Evolutionary conservation across 2,888 invertebrate genomes (phyloP).

Genomic region (Epinotia nisella): DNA sequence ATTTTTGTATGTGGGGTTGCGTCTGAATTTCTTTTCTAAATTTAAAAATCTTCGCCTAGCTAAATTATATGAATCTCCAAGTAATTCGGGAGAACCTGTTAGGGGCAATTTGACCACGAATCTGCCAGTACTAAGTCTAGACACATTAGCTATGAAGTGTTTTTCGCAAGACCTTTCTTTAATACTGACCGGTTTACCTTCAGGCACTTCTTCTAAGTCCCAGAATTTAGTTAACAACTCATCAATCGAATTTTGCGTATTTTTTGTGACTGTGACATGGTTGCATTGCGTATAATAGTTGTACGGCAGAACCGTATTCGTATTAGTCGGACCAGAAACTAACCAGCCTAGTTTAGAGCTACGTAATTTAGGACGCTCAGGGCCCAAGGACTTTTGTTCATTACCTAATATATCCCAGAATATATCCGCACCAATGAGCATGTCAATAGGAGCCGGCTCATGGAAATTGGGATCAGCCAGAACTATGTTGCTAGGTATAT

Average conservation of each 20-base stretch:
- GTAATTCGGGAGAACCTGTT: conserved; percentile 33
- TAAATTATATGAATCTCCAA: conserved; percentile 43
- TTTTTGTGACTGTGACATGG: conserved; percentile 6
- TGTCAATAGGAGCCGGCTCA: conserved; percentile 34
- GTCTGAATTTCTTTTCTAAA: conserved; percentile 37
- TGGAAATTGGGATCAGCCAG: conserved; percentile 42
- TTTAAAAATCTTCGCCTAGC: conserved; percentile 43
- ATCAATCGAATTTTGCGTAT: background rate
- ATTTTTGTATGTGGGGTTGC: conserved; percentile 25
- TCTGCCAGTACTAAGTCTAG: conserved; percentile 17
- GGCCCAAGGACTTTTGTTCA: conserved; percentile 27
- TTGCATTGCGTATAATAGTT: background rate
- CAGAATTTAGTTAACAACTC: conserved; percentile 21
- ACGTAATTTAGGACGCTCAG: conserved; percentile 25
- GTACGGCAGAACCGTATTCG: too few relatives aligned
- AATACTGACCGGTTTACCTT: background rate
- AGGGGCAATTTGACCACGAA: conserved; percentile 33
- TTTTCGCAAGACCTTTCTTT: conserved; percentile 19
- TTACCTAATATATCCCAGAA: conserved; percentile 40
- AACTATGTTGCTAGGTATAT: conserved; percentile 30
- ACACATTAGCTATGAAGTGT: conserved; percentile 37
- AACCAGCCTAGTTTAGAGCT: conserved; percentile 12
- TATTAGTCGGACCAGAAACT: conserved; percentile 25
- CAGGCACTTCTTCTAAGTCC: conserved; percentile 25
- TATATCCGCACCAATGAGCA: conserved; percentile 36